These are phyloP conservation scores for Merodon equestris DNA, from an alignment of 2,888 invertebrate genomes.

Conservation along the genomic window DNA sequence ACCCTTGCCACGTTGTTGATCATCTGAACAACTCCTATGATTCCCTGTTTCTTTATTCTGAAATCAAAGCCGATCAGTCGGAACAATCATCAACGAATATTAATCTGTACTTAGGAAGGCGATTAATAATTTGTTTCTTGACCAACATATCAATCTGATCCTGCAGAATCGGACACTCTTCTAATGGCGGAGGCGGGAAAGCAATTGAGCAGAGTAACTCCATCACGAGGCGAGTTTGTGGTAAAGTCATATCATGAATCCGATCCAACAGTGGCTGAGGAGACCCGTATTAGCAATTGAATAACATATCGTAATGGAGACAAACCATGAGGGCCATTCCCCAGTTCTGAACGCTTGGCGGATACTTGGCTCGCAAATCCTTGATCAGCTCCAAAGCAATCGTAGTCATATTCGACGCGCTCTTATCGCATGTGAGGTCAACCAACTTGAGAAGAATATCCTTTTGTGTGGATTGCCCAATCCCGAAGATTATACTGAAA, in stretches of 20 bases:
- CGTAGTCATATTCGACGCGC: slow-evolving; percentile 73
- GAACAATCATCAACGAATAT: background rate
- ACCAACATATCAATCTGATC: slow-evolving; percentile 92
- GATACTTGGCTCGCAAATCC: slow-evolving; percentile 74
- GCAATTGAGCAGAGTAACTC: slow-evolving; percentile 88
- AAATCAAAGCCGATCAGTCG: slow-evolving; percentile 75
- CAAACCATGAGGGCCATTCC: slow-evolving; percentile 75
- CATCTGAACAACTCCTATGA: slow-evolving; percentile 87
- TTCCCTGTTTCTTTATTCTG: slow-evolving; percentile 85
- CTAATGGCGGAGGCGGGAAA: slow-evolving; percentile 79
- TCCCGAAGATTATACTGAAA: slow-evolving; percentile 74
- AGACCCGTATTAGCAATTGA: background rate
- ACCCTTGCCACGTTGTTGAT: slow-evolving; percentile 85
- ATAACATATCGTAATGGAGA: background rate
- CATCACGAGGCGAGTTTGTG: slow-evolving; percentile 88
- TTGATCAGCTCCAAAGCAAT: slow-evolving; percentile 74
- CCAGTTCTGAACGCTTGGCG: slow-evolving; percentile 76
- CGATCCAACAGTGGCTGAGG: slow-evolving; percentile 85
- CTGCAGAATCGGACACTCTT: slow-evolving; percentile 85
- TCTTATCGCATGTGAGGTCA: slow-evolving; percentile 75
- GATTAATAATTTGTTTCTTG: slow-evolving; percentile 88
- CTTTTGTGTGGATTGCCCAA: slow-evolving; percentile 75
- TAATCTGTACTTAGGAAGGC: slow-evolving; percentile 80
- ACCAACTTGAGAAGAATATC: slow-evolving; percentile 75
- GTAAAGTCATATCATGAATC: slow-evolving; percentile 85